phyloP scores from a whole-genome alignment of 2,888 invertebrate genomes.

The Mamestra brassicae region DNA sequence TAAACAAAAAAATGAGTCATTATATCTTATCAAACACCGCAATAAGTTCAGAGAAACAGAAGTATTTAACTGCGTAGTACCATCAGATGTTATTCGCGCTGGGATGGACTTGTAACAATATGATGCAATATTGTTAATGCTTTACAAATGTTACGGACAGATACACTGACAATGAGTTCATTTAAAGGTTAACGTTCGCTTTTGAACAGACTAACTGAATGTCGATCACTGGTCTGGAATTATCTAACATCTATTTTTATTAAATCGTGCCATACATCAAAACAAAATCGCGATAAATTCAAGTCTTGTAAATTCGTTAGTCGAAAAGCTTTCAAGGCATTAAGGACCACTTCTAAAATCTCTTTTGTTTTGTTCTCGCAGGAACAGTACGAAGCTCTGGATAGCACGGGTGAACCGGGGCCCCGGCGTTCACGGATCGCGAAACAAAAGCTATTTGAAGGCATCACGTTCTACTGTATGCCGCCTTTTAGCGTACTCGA shows the following conservation, averaged over 20 bases:
- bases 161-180: conserved; percentile 1
- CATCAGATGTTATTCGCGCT: conserved; percentile 12
- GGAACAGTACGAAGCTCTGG: conserved; percentile 90
- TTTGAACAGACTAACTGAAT: not conserved
- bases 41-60: conserved; percentile 1
- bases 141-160: not conserved
- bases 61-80: conserved; percentile 6
- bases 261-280: not conserved
- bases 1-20: conserved; percentile 2
- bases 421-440: conserved; percentile 87
- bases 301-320: not conserved
- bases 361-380: conserved; percentile 54
- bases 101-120: not conserved
- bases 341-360: not conserved
- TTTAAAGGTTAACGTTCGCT: conserved; percentile 10
- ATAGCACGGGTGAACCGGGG: conserved; percentile 88
- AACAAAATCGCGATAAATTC: not conserved
- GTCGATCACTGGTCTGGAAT: conserved; percentile 3
- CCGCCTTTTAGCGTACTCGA: conserved; percentile 86
- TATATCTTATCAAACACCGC: conserved; percentile 1
- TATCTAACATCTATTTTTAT: not conserved
- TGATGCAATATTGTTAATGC: conserved; percentile 38
- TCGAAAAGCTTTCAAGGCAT: not conserved
- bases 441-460: conserved; percentile 83
- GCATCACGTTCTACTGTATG: conserved; percentile 88